phyloP scores from a whole-genome alignment of 2,113 vertebrate genomes.

The Struthio camelus region DNA sequence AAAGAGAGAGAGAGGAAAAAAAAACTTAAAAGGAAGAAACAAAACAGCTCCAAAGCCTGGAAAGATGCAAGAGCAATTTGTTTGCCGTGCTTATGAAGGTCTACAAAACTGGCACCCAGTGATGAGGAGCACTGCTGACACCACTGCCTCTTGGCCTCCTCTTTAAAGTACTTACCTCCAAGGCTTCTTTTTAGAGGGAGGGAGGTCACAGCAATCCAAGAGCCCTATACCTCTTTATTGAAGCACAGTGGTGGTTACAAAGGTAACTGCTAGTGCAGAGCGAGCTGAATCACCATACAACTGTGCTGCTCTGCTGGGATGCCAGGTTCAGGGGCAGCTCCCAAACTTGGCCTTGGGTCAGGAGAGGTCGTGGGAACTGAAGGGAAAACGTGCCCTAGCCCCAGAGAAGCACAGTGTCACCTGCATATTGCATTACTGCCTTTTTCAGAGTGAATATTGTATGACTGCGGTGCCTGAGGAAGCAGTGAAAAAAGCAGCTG shows the following conservation, averaged over 20 bases:
- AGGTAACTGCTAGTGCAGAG: not conserved
- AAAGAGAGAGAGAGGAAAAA: not conserved
- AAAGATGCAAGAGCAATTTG: not conserved
- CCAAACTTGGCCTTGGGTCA: not conserved
- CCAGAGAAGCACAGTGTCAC: not conserved
- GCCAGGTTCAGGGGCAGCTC: not conserved
- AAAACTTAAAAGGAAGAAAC: not conserved
- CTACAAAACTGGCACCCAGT: not conserved
- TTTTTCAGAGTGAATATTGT: not conserved
- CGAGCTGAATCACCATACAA: accelerated
- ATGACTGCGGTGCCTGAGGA: not conserved
- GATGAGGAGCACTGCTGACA: not conserved
- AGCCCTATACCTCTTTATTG: not conserved
- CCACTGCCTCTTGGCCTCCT: not conserved
- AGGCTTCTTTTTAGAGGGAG: not conserved
- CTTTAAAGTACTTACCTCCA: not conserved
- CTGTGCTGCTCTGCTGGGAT: not conserved
- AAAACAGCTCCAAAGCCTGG: not conserved
- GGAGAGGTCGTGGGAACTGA: not conserved
- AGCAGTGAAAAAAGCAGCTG: not conserved
- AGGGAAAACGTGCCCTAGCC: not conserved
- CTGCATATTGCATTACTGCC: not conserved
- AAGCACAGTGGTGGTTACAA: accelerated
- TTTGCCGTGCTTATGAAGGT: not conserved
- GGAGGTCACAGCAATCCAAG: not conserved